Evolutionary conservation across 2,888 invertebrate genomes (phyloP).

Genomic region (Caenorhabditis plicata): DNA sequence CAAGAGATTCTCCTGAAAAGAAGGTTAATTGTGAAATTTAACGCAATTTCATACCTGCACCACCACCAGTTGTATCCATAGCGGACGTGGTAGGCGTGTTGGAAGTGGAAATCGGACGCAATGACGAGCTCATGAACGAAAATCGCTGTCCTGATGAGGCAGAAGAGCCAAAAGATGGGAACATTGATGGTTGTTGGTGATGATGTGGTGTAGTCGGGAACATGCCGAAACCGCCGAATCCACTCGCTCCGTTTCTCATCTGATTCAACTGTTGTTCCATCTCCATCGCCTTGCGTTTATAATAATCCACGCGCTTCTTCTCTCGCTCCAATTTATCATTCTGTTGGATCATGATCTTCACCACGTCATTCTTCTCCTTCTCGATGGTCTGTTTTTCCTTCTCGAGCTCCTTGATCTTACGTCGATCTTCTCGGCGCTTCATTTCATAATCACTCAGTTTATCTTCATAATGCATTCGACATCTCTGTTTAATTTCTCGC

Average conservation of each 20-base stretch:
- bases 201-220: conserved; percentile 20
- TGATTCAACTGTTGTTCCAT: conserved; percentile 22
- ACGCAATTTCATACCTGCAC: conserved; percentile 13
- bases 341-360: conserved; percentile 19
- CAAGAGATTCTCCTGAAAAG: conserved; percentile 31
- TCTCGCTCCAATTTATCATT: conserved; percentile 24
- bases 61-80: conserved; percentile 27
- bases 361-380: conserved; percentile 27
- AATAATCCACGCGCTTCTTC: conserved; percentile 19
- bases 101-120: conserved; percentile 27
- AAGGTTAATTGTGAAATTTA: not conserved
- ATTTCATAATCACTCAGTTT: conserved; percentile 19
- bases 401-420: conserved; percentile 24
- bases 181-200: conserved; percentile 8
- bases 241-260: not conserved
- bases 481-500: conserved; percentile 14
- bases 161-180: conserved; percentile 2
- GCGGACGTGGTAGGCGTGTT: conserved; percentile 32
- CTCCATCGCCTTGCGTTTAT: conserved; percentile 20
- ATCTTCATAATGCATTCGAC: conserved; percentile 18
- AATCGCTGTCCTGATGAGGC: conserved; percentile 10
- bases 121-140: conserved; percentile 20
- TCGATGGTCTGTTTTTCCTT: conserved; percentile 19
- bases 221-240: conserved; percentile 10
- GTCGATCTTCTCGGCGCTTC: conserved; percentile 10